Conservation (phyloP, 2,888 invertebrate species). For the Nemoura dubitans region DNA sequence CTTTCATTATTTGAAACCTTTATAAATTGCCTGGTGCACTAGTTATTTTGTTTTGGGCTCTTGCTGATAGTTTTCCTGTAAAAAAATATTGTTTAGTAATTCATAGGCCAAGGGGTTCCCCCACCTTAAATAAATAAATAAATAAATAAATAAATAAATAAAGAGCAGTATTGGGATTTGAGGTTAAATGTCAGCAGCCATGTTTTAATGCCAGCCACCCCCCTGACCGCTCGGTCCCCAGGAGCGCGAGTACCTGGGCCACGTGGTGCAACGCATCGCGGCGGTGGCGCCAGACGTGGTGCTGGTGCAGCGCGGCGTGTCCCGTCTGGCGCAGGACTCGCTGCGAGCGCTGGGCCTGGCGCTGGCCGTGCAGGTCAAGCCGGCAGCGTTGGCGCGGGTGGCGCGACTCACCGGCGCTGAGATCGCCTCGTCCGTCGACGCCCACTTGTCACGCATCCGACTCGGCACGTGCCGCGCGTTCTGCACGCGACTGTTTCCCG, state of each 20-base stretch:
- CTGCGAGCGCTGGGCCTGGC: slow-evolving; percentile 83
- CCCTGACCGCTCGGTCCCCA: too few relatives aligned
- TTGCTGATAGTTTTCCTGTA: too few relatives aligned
- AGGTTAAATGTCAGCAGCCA: too few relatives aligned
- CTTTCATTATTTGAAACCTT: too few relatives aligned
- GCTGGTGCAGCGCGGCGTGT: slow-evolving; percentile 86
- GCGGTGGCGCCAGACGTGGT: slow-evolving; percentile 87
- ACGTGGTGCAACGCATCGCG: slow-evolving; percentile 85
- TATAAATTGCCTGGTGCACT: too few relatives aligned
- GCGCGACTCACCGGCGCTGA: slow-evolving; percentile 85
- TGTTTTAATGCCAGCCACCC: too few relatives aligned
- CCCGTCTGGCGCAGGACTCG: slow-evolving; percentile 85
- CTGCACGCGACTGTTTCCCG: slow-evolving; percentile 73
- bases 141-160: too few relatives aligned
- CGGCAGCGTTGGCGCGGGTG: slow-evolving; percentile 80
- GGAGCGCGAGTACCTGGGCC: slow-evolving; percentile 86
- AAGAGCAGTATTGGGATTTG: too few relatives aligned
- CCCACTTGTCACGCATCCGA: slow-evolving; percentile 77
- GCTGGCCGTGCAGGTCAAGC: slow-evolving; percentile 85
- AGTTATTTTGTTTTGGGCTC: too few relatives aligned
- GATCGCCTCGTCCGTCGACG: slow-evolving; percentile 86
- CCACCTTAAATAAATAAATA: too few relatives aligned
- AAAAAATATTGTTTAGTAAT: too few relatives aligned
- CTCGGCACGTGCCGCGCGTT: slow-evolving; percentile 87
- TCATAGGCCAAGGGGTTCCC: too few relatives aligned